Conservation (phyloP, 2,113 vertebrate species). For the Rhinoptilus africanus region DNA sequence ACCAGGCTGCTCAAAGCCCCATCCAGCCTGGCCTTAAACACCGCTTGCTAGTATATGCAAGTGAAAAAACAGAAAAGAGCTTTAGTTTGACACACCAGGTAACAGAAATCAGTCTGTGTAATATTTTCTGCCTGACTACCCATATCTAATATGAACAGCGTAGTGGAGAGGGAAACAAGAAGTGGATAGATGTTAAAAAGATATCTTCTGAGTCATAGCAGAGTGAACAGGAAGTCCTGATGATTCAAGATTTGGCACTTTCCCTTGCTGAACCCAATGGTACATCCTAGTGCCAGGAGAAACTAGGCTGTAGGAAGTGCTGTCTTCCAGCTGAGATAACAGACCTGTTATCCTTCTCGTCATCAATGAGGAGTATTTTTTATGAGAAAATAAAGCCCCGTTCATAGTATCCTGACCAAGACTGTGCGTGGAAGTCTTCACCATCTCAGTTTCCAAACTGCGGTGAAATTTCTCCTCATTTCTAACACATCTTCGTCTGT, state of each 20-base stretch:
- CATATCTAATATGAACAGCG: background rate
- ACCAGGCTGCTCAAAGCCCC: background rate
- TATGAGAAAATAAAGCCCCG: background rate
- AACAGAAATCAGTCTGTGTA: background rate
- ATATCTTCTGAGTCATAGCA: background rate
- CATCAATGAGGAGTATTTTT: background rate
- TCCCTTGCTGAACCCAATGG: background rate
- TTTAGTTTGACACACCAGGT: background rate
- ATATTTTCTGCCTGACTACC: background rate
- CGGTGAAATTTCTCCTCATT: background rate
- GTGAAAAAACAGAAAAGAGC: background rate
- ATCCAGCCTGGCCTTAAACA: background rate
- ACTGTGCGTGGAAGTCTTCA: background rate
- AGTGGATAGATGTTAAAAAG: background rate
- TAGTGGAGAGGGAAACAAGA: background rate
- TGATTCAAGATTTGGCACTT: slow-evolving; percentile 54
- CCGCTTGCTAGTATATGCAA: background rate
- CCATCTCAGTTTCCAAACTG: background rate
- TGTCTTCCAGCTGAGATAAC: background rate
- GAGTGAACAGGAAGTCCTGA: slow-evolving; percentile 14
- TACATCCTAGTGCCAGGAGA: background rate
- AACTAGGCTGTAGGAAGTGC: background rate
- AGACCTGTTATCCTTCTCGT: background rate
- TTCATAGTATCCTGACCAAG: background rate
- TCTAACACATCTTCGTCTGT: background rate